Base-by-base conservation (phyloP, 1,140 invertebrate species). In the Zaprionus gabonicus region DNA sequence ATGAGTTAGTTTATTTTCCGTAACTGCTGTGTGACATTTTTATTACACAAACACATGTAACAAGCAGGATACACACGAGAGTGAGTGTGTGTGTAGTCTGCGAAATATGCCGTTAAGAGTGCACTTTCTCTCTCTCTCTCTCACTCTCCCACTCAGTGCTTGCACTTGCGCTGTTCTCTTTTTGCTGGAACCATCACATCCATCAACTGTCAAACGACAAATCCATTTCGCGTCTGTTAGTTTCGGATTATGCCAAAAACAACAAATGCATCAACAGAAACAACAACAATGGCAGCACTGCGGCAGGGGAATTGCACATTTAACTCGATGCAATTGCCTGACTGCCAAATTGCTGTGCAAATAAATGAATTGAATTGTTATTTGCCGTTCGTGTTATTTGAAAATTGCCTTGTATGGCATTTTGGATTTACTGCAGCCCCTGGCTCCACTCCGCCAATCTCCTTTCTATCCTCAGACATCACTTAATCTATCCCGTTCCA, bases 341-440 rank as follows among this genome's bases (percentile, higher is more conserved):
- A 51, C 70, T 56, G 62, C 57, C 74, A 76, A 76, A 76, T 76
- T 76, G 74, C 69, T 72, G 63, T 62, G 74, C 68, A 85, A 85
- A 85, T 81, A 85, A 85, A 85, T 85, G 70, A 85, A 85, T 85
- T 85, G 78, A 85, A 85, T 85, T 78, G 81, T 84, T 84, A 80
- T 84, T 84, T 84, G 56, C 82, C 74, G 74, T 84, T 84, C 82
- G 82, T 84, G 82, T 78, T 84, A 80, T 84, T 78, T 65, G 78
- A 64, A 73, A 84, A 84, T 80, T 71, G 77, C 81, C 77, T 73
- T 76, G 67, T 70, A 78, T 73, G 76, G 49, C 71, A 82, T 71
- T 82, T 82, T 78, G 38, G 56, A 74, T 51, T 51, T 64, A 51
- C 34, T 34, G 49, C 46, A 64, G 36, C 41, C 34, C n/a, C 20